Evolutionary conservation across 2,113 vertebrate species (phyloP).

Genomic region (Ceyx cyanopectus): DNA sequence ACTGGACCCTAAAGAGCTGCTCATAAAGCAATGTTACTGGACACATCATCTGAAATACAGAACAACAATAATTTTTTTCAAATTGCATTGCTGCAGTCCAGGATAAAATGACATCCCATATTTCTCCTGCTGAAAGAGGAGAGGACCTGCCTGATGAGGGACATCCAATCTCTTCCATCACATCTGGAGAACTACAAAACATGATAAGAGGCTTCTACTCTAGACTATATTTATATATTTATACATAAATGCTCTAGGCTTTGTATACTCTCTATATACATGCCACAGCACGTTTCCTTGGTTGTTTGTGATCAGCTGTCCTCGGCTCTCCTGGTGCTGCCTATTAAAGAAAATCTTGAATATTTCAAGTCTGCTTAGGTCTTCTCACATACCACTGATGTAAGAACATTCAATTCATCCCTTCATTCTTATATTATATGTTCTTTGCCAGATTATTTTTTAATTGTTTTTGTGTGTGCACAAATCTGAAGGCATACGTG

Average conservation of each 20-base stretch:
- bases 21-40: background rate
- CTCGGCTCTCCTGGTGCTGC: background rate
- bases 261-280: background rate
- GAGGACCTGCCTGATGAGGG: background rate
- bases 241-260: background rate
- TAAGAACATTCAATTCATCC: background rate
- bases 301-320: background rate
- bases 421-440: background rate
- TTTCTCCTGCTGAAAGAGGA: background rate
- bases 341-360: background rate
- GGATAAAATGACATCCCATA: background rate
- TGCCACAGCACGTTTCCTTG: background rate
- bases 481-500: background rate
- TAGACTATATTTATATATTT: background rate
- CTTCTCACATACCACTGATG: background rate
- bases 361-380: background rate
- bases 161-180: background rate
- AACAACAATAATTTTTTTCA: background rate
- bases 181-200: background rate
- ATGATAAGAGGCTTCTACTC: background rate
- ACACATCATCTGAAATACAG: background rate
- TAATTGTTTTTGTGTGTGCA: background rate
- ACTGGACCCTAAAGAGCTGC: background rate
- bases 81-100: background rate
- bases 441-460: background rate